Evolutionary conservation across 2,888 invertebrate species (phyloP).

Genomic region (Sepiola atlantica): DNA sequence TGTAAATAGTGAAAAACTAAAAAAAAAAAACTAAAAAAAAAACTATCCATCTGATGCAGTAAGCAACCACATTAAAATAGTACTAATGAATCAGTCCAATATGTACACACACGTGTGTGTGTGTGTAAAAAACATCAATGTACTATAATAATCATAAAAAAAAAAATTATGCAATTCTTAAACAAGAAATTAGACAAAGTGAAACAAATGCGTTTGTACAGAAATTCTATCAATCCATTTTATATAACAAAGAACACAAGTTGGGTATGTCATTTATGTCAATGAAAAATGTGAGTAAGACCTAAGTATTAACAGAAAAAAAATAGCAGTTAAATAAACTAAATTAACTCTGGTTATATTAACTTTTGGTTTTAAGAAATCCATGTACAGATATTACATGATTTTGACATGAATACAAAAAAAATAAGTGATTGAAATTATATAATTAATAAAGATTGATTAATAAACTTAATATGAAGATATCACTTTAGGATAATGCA

Average conservation of each 20-base stretch:
- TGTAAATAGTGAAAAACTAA: no score
- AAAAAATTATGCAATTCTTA: not conserved
- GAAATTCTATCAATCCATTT: no score
- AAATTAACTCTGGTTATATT: no score
- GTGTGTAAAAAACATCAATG: not conserved
- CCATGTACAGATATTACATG: not conserved
- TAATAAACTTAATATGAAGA: no score
- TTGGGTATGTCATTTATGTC: not conserved
- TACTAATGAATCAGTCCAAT: not conserved
- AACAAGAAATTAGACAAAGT: not conserved
- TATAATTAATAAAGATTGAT: not conserved
- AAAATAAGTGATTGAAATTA: not conserved
- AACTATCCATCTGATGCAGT: no score
- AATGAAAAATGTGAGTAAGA: not conserved
- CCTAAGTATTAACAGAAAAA: not conserved
- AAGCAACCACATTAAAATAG: no score
- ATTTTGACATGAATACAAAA: not conserved
- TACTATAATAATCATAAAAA: not conserved
- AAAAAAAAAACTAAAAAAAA: no score
- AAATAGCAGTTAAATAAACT: no score
- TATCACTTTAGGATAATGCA: no score
- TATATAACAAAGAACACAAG: not conserved
- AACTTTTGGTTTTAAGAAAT: not conserved
- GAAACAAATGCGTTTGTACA: no score
- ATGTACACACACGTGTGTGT: not conserved